Percentiles rank a stretch among this genome's conserved stretches.
Conservation (phyloP, 1,140 invertebrate genomes). For the Drosophila ogumai region DNA sequence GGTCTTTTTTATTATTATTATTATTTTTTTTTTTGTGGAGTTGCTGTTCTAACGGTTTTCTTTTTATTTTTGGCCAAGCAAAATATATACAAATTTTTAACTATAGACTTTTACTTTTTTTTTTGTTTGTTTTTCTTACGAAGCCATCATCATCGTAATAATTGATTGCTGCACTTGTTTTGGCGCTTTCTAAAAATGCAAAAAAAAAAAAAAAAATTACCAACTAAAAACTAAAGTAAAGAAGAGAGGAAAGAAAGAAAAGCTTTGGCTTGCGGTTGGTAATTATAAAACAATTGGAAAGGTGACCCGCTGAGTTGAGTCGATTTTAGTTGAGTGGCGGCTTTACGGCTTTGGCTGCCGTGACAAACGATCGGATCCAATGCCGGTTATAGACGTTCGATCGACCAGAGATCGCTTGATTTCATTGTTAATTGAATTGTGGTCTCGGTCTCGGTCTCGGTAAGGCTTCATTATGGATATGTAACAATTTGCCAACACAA, state of each 20-base stretch:
- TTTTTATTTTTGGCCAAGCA: not conserved
- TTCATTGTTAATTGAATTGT: conserved; percentile 51
- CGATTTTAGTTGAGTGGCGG: conserved; percentile 22
- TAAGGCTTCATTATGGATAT: conserved; percentile 49
- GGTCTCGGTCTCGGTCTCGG: conserved; percentile 15
- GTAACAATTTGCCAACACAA: conserved; percentile 28
- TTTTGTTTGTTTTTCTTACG: conserved; percentile 56
- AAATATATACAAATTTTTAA: conserved; percentile 9
- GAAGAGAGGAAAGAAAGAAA: conserved; percentile 28
- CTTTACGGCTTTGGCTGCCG: conserved; percentile 9
- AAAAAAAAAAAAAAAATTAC: conserved; percentile 19
- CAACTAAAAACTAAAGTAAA: conserved; percentile 11
- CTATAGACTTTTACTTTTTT: conserved; percentile 65
- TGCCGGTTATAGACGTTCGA: conserved; percentile 26
- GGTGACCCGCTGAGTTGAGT: conserved; percentile 50
- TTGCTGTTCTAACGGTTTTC: conserved; percentile 73
- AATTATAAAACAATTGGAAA: conserved; percentile 81
- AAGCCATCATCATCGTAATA: conserved; percentile 57
- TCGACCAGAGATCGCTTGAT: conserved; percentile 21
- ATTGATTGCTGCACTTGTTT: conserved; percentile 79
- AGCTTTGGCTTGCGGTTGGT: conserved; percentile 32
- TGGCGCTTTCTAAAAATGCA: conserved; percentile 75
- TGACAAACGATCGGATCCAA: conserved; percentile 39
- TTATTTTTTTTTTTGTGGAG: not conserved
- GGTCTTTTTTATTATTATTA: not conserved